A percentile compares a stretch with the other conserved stretches of the same genome.
phyloP scores from a whole-genome alignment of 2,113 vertebrate genomes.

The Prunella fulvescens region DNA sequence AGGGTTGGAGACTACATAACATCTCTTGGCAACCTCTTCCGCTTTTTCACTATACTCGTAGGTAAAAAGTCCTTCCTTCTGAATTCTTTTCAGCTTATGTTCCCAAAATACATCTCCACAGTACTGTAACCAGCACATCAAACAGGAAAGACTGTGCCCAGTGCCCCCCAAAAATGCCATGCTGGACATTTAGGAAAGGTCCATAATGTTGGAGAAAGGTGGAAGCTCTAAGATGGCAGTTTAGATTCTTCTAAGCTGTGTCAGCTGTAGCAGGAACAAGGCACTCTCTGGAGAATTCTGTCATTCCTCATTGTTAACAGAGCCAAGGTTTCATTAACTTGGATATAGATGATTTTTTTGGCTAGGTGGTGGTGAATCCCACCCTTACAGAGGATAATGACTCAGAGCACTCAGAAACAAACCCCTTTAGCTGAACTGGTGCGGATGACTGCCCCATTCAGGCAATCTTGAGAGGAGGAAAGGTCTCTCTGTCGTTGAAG shows the following conservation, averaged over 20 bases:
- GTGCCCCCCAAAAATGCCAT: not conserved
- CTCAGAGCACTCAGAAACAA: conserved; percentile 28
- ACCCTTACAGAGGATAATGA: not conserved
- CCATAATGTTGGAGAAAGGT: not conserved
- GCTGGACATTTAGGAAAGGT: not conserved
- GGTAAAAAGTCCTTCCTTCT: not conserved
- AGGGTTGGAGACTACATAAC: not conserved
- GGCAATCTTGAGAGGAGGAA: not conserved
- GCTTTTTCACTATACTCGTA: not conserved
- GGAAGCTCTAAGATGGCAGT: not conserved
- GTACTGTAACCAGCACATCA: not conserved
- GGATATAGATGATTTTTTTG: not conserved
- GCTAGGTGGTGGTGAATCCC: not conserved
- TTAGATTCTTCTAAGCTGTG: not conserved
- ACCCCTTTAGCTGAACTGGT: not conserved
- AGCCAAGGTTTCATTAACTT: not conserved
- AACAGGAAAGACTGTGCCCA: not conserved
- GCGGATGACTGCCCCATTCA: not conserved
- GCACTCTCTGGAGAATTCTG: not conserved
- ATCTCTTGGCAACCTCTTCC: not conserved
- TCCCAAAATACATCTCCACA: not conserved
- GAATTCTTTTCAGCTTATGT: not conserved
- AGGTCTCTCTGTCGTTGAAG: not conserved
- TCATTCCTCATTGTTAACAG: not conserved
- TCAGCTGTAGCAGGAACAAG: not conserved